phyloP scores from a whole-genome alignment of 2,113 vertebrate species.

The Pterocles gutturalis region DNA sequence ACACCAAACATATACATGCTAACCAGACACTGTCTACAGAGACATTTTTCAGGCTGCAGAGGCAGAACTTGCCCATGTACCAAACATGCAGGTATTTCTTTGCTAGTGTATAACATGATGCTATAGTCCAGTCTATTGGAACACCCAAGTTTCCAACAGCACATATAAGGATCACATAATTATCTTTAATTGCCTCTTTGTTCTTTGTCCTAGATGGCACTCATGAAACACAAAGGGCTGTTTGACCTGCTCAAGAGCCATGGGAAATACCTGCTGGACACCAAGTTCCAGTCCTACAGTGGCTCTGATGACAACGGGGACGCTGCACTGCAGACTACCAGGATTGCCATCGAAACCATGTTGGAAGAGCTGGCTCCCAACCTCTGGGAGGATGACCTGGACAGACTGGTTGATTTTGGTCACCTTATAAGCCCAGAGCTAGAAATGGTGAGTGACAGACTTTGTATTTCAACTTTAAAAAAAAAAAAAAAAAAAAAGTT shows the following conservation, averaged over 20 bases:
- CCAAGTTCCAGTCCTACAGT: slow-evolving; percentile 77
- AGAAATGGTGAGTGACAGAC: slow-evolving; percentile 79
- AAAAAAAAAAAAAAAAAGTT: background rate
- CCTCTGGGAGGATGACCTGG: slow-evolving; percentile 87
- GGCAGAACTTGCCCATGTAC: background rate
- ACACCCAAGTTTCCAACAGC: background rate
- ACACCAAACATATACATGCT: background rate
- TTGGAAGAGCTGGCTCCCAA: slow-evolving; percentile 86
- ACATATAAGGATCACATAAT: background rate
- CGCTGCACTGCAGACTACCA: slow-evolving; percentile 67
- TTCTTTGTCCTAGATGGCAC: slow-evolving; percentile 80
- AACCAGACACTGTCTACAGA: background rate
- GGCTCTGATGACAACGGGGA: background rate
- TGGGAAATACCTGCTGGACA: slow-evolving; percentile 71
- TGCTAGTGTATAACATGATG: background rate
- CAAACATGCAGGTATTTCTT: background rate
- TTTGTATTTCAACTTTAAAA: background rate
- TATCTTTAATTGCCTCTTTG: background rate
- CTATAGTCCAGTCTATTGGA: background rate
- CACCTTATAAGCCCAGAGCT: slow-evolving; percentile 85
- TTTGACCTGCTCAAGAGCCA: slow-evolving; percentile 81
- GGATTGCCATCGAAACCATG: slow-evolving; percentile 84
- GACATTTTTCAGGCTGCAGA: background rate
- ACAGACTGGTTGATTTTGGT: slow-evolving; percentile 86
- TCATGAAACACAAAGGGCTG: slow-evolving; percentile 85